Percentiles rank a stretch among this genome's conserved stretches.
Conservation (phyloP, 2,113 vertebrate species). For the Leucoraja erinaceus region DNA sequence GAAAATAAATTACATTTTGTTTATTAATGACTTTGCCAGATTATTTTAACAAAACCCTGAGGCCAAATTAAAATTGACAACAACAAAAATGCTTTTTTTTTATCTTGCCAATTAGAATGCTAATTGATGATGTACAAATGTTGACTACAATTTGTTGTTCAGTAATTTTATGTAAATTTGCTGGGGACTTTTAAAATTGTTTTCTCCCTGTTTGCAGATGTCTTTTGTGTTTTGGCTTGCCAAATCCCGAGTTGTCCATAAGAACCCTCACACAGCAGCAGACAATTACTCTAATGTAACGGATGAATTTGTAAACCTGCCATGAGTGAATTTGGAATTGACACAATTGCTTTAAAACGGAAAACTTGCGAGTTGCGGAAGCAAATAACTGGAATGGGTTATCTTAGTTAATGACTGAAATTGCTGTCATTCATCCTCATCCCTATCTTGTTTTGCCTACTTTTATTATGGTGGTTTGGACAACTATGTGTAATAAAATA, state of each 20-base stretch:
- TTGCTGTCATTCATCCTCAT: not conserved
- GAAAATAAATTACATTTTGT: not conserved
- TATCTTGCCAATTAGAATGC: not conserved
- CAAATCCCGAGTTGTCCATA: not conserved
- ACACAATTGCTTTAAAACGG: not conserved
- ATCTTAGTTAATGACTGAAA: not conserved
- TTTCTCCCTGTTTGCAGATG: not conserved
- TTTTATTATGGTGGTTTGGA: not conserved
- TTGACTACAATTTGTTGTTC: not conserved
- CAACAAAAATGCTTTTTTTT: not conserved
- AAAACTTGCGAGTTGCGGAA: not conserved
- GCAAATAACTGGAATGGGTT: not conserved
- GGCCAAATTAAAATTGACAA: not conserved
- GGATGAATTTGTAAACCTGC: not conserved
- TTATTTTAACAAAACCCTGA: not conserved
- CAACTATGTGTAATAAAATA: not conserved
- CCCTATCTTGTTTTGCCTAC: not conserved
- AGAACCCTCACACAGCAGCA: not conserved
- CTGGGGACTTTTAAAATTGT: not conserved
- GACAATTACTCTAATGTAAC: not conserved
- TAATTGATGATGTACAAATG: not conserved
- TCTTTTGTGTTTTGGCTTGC: not conserved
- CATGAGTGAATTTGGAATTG: not conserved
- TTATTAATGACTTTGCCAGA: not conserved
- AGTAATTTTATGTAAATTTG: slow-evolving; percentile 3